phyloP scores from a whole-genome alignment of 2,888 invertebrate genomes.

The Adineta ricciae region DNA sequence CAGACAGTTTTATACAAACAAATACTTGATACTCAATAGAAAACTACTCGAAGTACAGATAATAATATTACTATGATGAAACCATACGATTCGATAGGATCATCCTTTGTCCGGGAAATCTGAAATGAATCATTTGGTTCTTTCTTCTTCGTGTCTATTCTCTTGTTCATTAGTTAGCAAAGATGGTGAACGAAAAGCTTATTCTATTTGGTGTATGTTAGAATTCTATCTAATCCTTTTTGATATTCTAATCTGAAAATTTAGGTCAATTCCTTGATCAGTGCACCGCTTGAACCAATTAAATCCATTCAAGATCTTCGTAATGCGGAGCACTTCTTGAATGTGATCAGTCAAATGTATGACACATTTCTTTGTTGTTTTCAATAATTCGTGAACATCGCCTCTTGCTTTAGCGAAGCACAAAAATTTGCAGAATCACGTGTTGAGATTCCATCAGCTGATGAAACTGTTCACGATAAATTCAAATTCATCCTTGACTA shows the following conservation, averaged over 20 bases:
- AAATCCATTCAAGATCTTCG: conserved; percentile 3
- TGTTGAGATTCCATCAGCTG: neutral
- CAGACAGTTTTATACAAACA: too few relatives aligned
- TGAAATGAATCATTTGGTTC: neutral
- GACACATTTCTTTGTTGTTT: neutral
- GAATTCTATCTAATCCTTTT: too few relatives aligned
- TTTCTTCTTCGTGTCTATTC: neutral
- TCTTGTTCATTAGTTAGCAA: neutral
- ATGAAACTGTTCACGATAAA: neutral
- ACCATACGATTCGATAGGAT: neutral
- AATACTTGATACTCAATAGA: too few relatives aligned
- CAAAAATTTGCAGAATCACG: neutral
- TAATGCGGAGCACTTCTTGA: neutral
- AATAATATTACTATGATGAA: neutral
- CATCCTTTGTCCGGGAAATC: neutral
- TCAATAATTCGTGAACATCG: neutral
- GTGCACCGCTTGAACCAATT: neutral
- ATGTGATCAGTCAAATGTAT: neutral
- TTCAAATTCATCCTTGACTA: neutral
- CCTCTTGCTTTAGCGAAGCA: neutral
- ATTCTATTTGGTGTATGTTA: conserved; percentile 3
- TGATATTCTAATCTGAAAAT: neutral
- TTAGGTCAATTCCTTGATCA: neutral
- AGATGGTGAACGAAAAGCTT: neutral
- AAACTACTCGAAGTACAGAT: too few relatives aligned